phyloP scores from a whole-genome alignment of 2,888 invertebrate species.

The Icerya purchasi region DNA sequence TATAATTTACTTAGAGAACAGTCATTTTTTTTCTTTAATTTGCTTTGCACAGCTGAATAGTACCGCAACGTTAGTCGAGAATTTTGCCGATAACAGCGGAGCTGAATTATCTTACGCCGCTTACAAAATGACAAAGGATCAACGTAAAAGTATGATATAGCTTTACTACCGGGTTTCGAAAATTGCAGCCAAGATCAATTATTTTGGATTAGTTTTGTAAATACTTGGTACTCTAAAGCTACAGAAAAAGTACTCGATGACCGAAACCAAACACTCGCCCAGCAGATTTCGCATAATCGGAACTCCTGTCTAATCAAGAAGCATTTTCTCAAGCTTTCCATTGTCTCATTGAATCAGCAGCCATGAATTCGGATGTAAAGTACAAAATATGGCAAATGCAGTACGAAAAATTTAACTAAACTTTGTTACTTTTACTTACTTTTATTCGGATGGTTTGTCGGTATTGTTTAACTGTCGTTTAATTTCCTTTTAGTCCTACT shows the following conservation, averaged over 20 bases:
- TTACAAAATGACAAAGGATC: not conserved
- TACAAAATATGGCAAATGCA: constrained; percentile 2
- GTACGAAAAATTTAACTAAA: too few species aligned
- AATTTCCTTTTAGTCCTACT: too few species aligned
- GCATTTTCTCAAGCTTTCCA: not conserved
- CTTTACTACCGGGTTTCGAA: not conserved
- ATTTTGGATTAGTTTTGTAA: not conserved
- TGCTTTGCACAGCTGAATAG: too few species aligned
- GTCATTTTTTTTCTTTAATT: too few species aligned
- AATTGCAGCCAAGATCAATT: not conserved
- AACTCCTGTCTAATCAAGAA: not conserved
- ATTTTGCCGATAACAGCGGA: constrained; percentile 1
- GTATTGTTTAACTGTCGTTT: too few species aligned
- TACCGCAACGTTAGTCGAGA: not conserved
- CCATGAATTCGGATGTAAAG: not conserved
- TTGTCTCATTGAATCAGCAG: not conserved
- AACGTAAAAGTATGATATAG: not conserved
- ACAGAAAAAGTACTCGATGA: not conserved
- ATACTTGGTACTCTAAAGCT: not conserved
- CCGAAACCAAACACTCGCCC: not conserved
- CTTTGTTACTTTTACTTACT: too few species aligned
- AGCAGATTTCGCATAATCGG: not conserved
- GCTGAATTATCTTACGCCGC: not conserved
- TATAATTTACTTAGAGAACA: too few species aligned
- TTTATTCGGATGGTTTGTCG: too few species aligned